phyloP scores from a whole-genome alignment of 2,113 vertebrate genomes.

The Austrofundulus limnaeus region DNA sequence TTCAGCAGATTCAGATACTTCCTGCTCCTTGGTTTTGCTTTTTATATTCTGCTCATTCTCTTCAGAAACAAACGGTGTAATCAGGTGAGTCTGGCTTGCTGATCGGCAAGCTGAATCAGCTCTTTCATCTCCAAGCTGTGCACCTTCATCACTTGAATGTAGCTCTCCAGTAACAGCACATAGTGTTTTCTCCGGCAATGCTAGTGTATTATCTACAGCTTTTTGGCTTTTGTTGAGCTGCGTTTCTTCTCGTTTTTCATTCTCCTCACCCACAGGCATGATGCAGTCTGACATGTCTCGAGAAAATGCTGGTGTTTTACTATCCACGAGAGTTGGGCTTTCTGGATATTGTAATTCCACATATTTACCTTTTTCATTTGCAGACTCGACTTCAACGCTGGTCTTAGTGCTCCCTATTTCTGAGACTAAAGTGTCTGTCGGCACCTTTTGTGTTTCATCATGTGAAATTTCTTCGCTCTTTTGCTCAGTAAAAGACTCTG shows the following conservation, averaged over 20 bases:
- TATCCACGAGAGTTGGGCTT: conserved; percentile 16
- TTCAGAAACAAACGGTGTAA: conserved; percentile 23
- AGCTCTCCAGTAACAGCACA: conserved; percentile 5
- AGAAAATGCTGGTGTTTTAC: conserved; percentile 17
- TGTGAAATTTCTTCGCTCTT: conserved; percentile 18
- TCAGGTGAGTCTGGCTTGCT: conserved; percentile 14
- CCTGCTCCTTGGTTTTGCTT: conserved; percentile 12
- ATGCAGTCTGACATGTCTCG: conserved; percentile 17
- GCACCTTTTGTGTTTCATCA: conserved; percentile 16
- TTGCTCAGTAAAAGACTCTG: conserved; percentile 10
- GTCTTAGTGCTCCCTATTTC: background rate
- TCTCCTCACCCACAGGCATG: conserved; percentile 1
- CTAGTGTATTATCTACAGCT: conserved; percentile 2
- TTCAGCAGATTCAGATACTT: conserved; percentile 9
- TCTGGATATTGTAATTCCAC: conserved; percentile 26
- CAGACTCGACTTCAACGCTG: background rate
- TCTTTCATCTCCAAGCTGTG: conserved; percentile 13
- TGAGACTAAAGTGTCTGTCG: conserved; percentile 15
- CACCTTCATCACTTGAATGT: conserved; percentile 18
- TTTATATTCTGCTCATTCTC: conserved; percentile 18
- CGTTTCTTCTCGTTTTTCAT: background rate
- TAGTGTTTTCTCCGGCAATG: conserved; percentile 16
- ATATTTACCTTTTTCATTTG: conserved; percentile 25
- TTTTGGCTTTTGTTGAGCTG: conserved; percentile 22
- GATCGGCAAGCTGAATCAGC: background rate